phyloP scores from a whole-genome alignment of 2,797 vertebrate genomes.

The Gymnothorax javanicus region DNA sequence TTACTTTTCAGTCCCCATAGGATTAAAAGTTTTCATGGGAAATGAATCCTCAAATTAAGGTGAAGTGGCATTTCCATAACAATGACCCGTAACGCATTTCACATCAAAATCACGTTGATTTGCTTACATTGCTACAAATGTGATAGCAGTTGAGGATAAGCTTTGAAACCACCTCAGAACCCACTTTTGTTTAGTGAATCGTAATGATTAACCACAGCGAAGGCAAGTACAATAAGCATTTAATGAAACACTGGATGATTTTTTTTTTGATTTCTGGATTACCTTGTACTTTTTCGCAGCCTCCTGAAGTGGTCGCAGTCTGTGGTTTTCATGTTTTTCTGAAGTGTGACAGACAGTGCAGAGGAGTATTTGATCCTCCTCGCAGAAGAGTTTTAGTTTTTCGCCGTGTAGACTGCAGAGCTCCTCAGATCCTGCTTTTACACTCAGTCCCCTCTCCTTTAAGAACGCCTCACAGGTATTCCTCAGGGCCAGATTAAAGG shows the following conservation, averaged over 20 bases:
- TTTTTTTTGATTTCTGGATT: background rate
- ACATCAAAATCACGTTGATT: too few species aligned
- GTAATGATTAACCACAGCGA: too few species aligned
- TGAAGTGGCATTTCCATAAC: too few species aligned
- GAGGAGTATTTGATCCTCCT: conserved; percentile 30
- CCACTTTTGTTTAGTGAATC: too few species aligned
- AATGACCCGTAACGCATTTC: too few species aligned
- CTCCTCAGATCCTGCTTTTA: conserved; percentile 2
- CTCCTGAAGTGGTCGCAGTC: conserved; percentile 25
- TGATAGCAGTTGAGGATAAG: too few species aligned
- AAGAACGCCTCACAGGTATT: conserved; percentile 12
- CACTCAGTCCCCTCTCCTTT: background rate
- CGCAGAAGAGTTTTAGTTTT: conserved; percentile 43
- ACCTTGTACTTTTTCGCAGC: conserved; percentile 39
- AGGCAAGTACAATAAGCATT: too few species aligned
- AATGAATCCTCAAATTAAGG: too few species aligned
- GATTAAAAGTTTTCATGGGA: too few species aligned
- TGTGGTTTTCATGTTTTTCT: conserved; percentile 31
- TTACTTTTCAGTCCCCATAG: too few species aligned
- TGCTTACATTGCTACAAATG: too few species aligned
- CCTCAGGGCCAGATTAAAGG: background rate
- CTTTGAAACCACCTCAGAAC: too few species aligned
- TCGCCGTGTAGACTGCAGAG: conserved; percentile 38
- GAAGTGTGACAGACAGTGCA: conserved; percentile 44
- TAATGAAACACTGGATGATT: background rate